These are phyloP conservation scores for Gallinago solitaria DNA, from an alignment of 2,797 vertebrate genomes.

Conservation along the genomic window DNA sequence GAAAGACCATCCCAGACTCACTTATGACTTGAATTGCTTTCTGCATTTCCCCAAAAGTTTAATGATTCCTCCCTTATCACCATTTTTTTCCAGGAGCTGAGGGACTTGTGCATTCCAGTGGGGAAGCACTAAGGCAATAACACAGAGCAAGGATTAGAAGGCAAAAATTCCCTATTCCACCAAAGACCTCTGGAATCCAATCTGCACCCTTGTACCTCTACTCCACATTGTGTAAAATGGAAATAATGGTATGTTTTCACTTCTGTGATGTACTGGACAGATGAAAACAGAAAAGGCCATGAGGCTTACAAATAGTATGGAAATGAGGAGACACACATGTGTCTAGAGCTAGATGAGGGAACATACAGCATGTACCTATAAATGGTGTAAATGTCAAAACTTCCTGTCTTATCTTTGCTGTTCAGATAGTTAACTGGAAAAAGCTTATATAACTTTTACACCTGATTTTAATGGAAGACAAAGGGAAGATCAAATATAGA, in stretches of 20 bases:
- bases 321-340: not conserved
- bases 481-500: slow-evolving; percentile 4
- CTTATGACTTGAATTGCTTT: not conserved
- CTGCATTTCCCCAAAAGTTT: not conserved
- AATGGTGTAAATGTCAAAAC: not conserved
- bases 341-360: not conserved
- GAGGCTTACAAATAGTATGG: not conserved
- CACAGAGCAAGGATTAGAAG: not conserved
- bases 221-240: not conserved
- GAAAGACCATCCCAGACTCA: not conserved
- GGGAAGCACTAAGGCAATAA: not conserved
- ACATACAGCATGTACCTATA: not conserved
- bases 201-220: not conserved
- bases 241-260: not conserved
- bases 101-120: not conserved
- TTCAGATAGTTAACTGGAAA: not conserved
- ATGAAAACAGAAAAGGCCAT: not conserved
- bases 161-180: not conserved
- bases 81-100: not conserved
- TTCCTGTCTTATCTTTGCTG: not conserved
- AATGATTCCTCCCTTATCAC: not conserved
- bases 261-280: not conserved
- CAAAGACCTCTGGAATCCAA: not conserved
- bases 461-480: not conserved
- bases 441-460: slow-evolving; percentile 14